Evolutionary conservation across 2,113 vertebrate species (phyloP).

Genomic region (Mormoops blainvillei): DNA sequence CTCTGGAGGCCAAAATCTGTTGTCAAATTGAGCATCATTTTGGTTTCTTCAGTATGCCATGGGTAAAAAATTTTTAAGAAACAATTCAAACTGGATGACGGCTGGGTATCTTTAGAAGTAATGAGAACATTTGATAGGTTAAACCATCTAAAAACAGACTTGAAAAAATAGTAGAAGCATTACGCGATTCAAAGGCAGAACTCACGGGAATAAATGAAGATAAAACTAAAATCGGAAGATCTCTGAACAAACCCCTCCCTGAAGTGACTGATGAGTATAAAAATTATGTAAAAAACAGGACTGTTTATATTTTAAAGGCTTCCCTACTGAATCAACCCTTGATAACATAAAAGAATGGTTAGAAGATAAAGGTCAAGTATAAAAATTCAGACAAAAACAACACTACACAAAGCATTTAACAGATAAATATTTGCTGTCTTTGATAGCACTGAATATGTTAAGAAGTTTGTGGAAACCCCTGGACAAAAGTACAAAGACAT

Average conservation of each 20-base stretch:
- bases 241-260: slow-evolving; percentile 88
- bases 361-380: slow-evolving; percentile 88
- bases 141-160: slow-evolving; percentile 90
- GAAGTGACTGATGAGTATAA: slow-evolving; percentile 94
- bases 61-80: slow-evolving; percentile 95
- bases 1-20: background rate
- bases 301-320: background rate
- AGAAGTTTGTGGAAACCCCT: slow-evolving; percentile 88
- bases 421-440: slow-evolving; percentile 95
- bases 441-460: slow-evolving; percentile 89
- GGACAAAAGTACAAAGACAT: slow-evolving; percentile 94
- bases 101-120: slow-evolving; percentile 93
- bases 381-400: slow-evolving; percentile 95
- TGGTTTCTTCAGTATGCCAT: slow-evolving; percentile 95
- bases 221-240: slow-evolving; percentile 92
- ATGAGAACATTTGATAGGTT: slow-evolving; percentile 99
- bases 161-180: slow-evolving; percentile 83
- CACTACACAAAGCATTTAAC: slow-evolving; percentile 89
- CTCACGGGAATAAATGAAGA: slow-evolving; percentile 95
- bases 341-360: slow-evolving; percentile 93
- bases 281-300: background rate
- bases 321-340: background rate
- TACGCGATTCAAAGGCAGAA: slow-evolving; percentile 91
- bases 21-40: slow-evolving; percentile 90
- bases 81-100: slow-evolving; percentile 94